These are phyloP conservation scores for Austrolebias charrua DNA, from an alignment of 2,797 vertebrate genomes.

Conservation along the genomic window DNA sequence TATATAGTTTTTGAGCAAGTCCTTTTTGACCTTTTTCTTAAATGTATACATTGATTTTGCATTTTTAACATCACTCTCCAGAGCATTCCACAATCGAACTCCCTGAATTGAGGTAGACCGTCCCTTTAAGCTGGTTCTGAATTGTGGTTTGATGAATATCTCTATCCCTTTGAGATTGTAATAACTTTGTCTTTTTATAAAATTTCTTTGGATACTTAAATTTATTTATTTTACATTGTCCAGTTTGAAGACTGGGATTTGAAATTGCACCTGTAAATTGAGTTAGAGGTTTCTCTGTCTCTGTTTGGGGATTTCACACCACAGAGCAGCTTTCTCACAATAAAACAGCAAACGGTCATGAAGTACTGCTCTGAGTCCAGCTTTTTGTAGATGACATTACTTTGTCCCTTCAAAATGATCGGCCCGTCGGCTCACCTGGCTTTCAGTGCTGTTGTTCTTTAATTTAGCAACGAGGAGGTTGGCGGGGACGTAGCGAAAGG, in stretches of 20 bases:
- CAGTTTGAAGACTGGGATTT: neutral
- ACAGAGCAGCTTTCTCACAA: constrained; percentile 26
- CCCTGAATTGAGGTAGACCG: too few relatives aligned
- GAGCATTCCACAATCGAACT: too few relatives aligned
- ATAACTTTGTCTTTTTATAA: too few relatives aligned
- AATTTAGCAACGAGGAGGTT: constrained; percentile 38
- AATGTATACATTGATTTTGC: too few relatives aligned
- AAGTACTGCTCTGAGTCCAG: constrained; percentile 27
- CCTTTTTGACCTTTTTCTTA: too few relatives aligned
- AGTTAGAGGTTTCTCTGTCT: constrained; percentile 10
- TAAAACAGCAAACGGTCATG: constrained; percentile 33
- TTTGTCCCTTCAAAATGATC: constrained; percentile 35
- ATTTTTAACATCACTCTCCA: too few relatives aligned
- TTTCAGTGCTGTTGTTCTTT: constrained; percentile 57
- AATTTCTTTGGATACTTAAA: too few relatives aligned
- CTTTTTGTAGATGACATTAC: constrained; percentile 30
- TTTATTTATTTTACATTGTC: too few relatives aligned
- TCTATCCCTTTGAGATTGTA: too few relatives aligned
- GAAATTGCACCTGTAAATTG: constrained; percentile 5
- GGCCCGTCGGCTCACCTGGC: constrained; percentile 47
- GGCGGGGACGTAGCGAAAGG: constrained; percentile 37
- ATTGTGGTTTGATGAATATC: too few relatives aligned
- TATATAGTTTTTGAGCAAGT: too few relatives aligned
- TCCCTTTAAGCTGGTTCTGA: too few relatives aligned
- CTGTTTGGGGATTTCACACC: constrained; percentile 27